These are phyloP conservation scores for Lophura nycthemera DNA, from an alignment of 2,113 vertebrate species.

Conservation along the genomic window DNA sequence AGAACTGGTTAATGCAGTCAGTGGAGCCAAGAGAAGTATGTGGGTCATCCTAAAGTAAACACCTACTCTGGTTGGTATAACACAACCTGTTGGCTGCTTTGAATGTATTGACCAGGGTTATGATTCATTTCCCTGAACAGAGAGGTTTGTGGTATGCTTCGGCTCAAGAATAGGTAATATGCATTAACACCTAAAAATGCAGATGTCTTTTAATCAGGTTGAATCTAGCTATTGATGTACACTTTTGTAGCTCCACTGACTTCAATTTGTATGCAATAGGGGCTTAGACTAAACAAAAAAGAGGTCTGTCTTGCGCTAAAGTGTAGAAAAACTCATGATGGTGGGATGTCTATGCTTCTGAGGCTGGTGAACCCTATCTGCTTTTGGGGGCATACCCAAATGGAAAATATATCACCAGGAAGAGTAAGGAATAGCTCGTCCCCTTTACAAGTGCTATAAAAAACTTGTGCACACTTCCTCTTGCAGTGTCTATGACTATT, in stretches of 20 bases:
- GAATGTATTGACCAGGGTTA: not conserved
- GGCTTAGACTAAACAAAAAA: not conserved
- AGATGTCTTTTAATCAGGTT: not conserved
- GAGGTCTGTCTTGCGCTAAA: not conserved
- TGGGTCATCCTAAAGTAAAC: not conserved
- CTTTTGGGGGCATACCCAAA: too few species aligned
- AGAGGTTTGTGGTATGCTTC: not conserved
- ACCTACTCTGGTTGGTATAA: not conserved
- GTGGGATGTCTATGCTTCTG: accelerated
- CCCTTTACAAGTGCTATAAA: not conserved
- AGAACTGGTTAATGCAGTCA: not conserved
- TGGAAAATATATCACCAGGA: not conserved
- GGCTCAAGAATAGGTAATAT: not conserved
- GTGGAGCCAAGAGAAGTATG: not conserved
- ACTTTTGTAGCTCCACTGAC: not conserved
- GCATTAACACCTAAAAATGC: not conserved
- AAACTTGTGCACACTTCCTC: not conserved
- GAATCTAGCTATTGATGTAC: not conserved
- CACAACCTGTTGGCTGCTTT: not conserved
- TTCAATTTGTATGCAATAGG: not conserved
- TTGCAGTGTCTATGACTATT: not conserved
- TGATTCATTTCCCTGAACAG: not conserved
- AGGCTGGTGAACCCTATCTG: not conserved
- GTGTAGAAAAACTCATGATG: not conserved
- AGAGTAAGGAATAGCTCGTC: not conserved